Percentiles rank a stretch among this genome's conserved stretches.
phyloP scores from a whole-genome alignment of 1,140 invertebrate species.

The Hycleus cichorii region DNA sequence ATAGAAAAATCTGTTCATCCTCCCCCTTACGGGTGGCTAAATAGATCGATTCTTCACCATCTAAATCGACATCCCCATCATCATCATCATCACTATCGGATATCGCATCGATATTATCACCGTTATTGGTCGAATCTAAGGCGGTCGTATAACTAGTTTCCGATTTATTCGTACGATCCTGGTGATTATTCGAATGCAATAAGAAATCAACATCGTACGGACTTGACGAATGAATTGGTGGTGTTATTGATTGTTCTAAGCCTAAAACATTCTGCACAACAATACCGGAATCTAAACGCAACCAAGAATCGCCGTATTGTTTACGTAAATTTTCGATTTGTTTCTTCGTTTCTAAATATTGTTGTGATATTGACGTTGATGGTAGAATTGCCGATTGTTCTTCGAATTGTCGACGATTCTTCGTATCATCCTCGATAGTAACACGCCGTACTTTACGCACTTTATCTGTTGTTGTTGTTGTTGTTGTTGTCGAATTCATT shows the following conservation, averaged over 20 bases:
- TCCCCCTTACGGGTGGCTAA: constrained; percentile 39
- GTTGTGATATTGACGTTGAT: constrained; percentile 21
- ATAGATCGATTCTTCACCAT: constrained; percentile 40
- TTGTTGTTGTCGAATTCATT: constrained; percentile 1
- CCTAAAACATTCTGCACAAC: constrained; percentile 51
- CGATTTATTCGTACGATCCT: not conserved
- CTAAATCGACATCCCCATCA: constrained; percentile 19
- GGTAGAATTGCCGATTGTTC: constrained; percentile 1
- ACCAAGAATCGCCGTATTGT: constrained; percentile 53
- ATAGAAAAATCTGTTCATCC: constrained; percentile 23
- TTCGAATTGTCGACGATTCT: constrained; percentile 6
- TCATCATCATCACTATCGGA: constrained; percentile 13
- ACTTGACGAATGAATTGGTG: constrained; percentile 17
- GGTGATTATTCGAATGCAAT: constrained; percentile 9
- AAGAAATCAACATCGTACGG: constrained; percentile 21
- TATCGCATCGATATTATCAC: constrained; percentile 3
- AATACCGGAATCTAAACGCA: constrained; percentile 47
- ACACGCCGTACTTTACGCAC: constrained; percentile 34
- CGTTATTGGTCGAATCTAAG: constrained; percentile 14
- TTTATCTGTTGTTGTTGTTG: constrained; percentile 14
- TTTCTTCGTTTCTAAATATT: constrained; percentile 53
- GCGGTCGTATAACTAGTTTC: not conserved
- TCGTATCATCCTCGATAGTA: constrained; percentile 28
- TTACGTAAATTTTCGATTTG: constrained; percentile 51
- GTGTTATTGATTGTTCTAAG: constrained; percentile 28